Conservation (phyloP, 1,140 invertebrate species). For the Drosophila funebris region DNA sequence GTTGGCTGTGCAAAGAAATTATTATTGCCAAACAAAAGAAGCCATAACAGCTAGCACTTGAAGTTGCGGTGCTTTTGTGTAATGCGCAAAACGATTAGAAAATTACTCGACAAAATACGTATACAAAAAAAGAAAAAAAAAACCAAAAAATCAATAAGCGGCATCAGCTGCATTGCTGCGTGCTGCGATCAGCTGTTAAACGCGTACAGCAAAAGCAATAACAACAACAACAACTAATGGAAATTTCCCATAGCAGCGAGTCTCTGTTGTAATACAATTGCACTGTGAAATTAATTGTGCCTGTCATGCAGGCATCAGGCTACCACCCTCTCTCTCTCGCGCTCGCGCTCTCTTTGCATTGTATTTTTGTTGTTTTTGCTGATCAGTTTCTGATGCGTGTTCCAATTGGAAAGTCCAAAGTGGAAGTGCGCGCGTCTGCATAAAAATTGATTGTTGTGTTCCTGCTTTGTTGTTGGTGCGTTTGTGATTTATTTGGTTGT, state of each 20-base stretch:
- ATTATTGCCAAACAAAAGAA: slow-evolving; percentile 48
- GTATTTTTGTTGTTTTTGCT: neutral
- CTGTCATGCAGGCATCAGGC: slow-evolving; percentile 35
- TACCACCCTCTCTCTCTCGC: slow-evolving; percentile 15
- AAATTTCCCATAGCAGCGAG: slow-evolving; percentile 66
- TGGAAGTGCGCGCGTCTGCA: slow-evolving; percentile 47
- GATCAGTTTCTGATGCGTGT: slow-evolving; percentile 53
- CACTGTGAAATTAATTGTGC: slow-evolving; percentile 36
- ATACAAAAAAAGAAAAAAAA: slow-evolving; percentile 12
- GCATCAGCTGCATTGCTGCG: slow-evolving; percentile 40
- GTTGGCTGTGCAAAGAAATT: slow-evolving; percentile 36
- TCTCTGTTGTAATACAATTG: slow-evolving; percentile 50
- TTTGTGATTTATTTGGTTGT: slow-evolving; percentile 68
- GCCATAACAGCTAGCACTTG: slow-evolving; percentile 16
- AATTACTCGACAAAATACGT: neutral
- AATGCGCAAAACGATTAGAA: slow-evolving; percentile 38
- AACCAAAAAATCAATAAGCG: slow-evolving; percentile 58
- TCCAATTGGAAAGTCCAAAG: slow-evolving; percentile 69
- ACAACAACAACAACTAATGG: slow-evolving; percentile 45
- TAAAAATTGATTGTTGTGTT: slow-evolving; percentile 30
- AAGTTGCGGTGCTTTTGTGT: slow-evolving; percentile 17
- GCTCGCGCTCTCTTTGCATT: slow-evolving; percentile 10
- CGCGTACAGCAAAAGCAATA: slow-evolving; percentile 37
- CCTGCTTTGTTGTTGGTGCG: slow-evolving; percentile 28
- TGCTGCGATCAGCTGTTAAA: slow-evolving; percentile 66